A percentile compares a stretch with the other conserved stretches of the same genome.
These are phyloP conservation scores for Motacilla alba DNA, from an alignment of 2,113 vertebrate genomes.

Conservation along the genomic window DNA sequence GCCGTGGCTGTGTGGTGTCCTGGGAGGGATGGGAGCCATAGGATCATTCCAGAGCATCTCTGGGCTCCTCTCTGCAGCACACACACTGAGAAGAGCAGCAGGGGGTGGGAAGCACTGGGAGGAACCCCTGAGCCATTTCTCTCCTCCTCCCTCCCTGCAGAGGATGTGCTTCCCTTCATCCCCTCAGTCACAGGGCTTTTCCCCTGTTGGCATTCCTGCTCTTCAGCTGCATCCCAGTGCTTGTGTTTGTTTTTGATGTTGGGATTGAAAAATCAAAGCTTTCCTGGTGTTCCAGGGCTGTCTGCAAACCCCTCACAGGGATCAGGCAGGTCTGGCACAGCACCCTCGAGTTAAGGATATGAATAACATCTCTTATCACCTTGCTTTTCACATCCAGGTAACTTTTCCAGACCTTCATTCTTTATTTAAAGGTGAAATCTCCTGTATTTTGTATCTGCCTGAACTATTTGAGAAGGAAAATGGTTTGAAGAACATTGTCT, in stretches of 20 bases:
- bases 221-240: neutral
- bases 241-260: neutral
- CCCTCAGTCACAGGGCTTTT: fast-evolving
- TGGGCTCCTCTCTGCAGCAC: neutral
- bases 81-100: neutral
- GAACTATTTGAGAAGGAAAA: neutral
- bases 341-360: fast-evolving
- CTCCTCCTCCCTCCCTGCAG: neutral
- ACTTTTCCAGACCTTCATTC: neutral
- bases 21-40: neutral
- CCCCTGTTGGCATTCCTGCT: neutral
- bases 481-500: neutral
- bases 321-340: neutral
- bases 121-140: neutral
- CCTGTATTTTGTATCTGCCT: neutral
- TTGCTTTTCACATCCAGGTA: neutral
- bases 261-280: neutral
- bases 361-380: neutral
- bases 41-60: neutral
- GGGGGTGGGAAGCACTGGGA: neutral
- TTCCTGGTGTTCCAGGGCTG: neutral
- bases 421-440: neutral
- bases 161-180: neutral
- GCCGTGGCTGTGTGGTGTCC: fast-evolving
- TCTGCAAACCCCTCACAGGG: neutral